Evolutionary conservation across 1,140 invertebrate species (phyloP), one percentile per base, ranked within the genome.

Genomic region (Holotrichia oblita): DNA sequence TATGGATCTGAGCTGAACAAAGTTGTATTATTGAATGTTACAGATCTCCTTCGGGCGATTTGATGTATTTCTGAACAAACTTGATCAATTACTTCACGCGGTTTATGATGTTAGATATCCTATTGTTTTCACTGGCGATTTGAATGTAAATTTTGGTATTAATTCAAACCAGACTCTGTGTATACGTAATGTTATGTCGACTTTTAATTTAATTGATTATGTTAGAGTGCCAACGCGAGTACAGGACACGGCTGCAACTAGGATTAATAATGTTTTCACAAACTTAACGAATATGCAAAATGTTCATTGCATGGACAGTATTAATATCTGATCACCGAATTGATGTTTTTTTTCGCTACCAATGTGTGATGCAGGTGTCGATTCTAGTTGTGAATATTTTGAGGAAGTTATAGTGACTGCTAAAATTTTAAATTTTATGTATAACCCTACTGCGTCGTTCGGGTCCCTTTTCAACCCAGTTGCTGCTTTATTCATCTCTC

Each of bases 231-330:
- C 64, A 14, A 69, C 64, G 10, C 14, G 64, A 6, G 24, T 69
- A 22, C 3, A 69, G 64, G 64, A 10, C 1, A 69, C 17, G 8
- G 24, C 4, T 3, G 64, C 64, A 20, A 69, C 64, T 22, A 69
- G 1, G 4, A 69, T 69, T 69, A 10, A 69, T 20, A 69, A 69
- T 69, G 64, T 69, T 20, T 69, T 69, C 64, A 22, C 64, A 22
- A 69, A 69, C 10, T 27, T 2, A 2, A 20, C 17, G 17, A 27
- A 69, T 27, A 69, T 69, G 17, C 64, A 22, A 20, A 24, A 69
- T 69, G 24, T 69, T 24, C 10, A 20, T 27, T 20, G 10, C 8
- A 69, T 69, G 64, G 64, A 69, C 24, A 24, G 10, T 69, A 3
- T n/a, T 8, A 20, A 69, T 69, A 69, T 22, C 64, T 9, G 64